Conservation (phyloP, 2,888 invertebrate genomes). For the Malachius bipustulatus region DNA sequence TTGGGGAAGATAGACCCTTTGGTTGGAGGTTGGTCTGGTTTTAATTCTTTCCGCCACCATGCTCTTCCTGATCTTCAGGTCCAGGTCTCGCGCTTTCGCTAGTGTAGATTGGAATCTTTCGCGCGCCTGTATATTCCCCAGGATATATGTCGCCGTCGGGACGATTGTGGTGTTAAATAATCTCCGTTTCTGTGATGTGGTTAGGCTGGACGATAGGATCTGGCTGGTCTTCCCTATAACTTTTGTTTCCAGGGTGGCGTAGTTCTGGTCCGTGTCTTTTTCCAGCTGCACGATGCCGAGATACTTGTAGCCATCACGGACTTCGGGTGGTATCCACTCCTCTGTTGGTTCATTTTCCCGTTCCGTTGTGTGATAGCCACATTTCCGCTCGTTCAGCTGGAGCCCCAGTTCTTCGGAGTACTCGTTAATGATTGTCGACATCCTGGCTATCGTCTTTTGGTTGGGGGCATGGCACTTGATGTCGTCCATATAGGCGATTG, state of each 20-base stretch:
- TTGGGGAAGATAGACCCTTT: no score
- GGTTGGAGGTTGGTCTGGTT: no score
- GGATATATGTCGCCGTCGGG: not conserved
- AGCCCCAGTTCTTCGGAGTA: constrained; percentile 1
- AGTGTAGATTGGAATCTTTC: not conserved
- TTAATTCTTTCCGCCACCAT: no score
- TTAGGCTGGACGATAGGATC: not conserved
- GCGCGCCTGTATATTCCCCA: not conserved
- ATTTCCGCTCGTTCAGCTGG: not conserved
- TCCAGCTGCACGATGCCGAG: constrained; percentile 1
- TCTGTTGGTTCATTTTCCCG: not conserved
- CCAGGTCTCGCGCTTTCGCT: not conserved
- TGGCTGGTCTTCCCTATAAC: not conserved
- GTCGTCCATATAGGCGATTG: not conserved
- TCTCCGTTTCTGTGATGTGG: not conserved
- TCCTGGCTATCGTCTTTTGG: not conserved
- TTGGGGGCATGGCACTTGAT: not conserved
- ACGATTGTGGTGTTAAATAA: constrained; percentile 1
- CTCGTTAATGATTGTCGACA: not conserved
- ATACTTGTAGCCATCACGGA: constrained; percentile 4
- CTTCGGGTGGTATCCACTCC: not conserved
- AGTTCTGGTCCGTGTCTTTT: not conserved
- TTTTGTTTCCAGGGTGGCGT: not conserved
- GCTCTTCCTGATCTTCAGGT: not conserved
- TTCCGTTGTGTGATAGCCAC: not conserved